Evolutionary conservation across 2,113 vertebrate genomes (phyloP), one percentile per base, ranked within the genome.

Genomic region (Uropsilus gracilis): DNA sequence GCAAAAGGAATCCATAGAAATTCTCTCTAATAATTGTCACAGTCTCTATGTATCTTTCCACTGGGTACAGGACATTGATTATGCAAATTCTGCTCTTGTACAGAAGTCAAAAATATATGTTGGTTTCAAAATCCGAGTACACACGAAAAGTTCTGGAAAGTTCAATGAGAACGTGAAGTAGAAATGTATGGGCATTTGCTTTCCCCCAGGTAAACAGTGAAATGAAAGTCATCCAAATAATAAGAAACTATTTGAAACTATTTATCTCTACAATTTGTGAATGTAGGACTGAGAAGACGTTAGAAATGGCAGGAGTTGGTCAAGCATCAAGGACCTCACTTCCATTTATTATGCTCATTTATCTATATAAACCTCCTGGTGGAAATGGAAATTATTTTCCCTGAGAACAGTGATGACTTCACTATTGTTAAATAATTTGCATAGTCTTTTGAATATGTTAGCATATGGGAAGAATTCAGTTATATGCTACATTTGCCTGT

Each of bases 301-400:
- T 92, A 68, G 53, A 32, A 8, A 18, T 46, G 39, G 8, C 46
- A 96, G 48, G 34, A 77, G 30, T 46, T 81, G 37, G 37, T 94
- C 42, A 91, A 59, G 28, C 34, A 84, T 76, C 46, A 92, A 76
- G 34, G 59, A 73, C 22, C 14, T 44, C 24, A 69, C 2, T 63
- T 90, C 44, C 86, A 32, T 86, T 66, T 89, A 68, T 72, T 86
- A 68, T 72, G 8, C 0, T 71, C 14, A 37, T 91, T 86, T 96
- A 64, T 95, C 73, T 84, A 20, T 39, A 61, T 61, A 48, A 89
- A 59, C 14, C 50, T 89, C 50, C 26, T 86, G 14, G 44, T 88
- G 37, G 46, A 73, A 90, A 86, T 94, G 68, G 32, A 96, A 95
- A 96, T 86, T 50, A 85, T 76, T 89, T 90, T 95, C 78, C 66